Percentiles rank a stretch among this genome's conserved stretches.
Evolutionary conservation across 2,797 vertebrate species (phyloP).

Genomic region (Amblyraja radiata): DNA sequence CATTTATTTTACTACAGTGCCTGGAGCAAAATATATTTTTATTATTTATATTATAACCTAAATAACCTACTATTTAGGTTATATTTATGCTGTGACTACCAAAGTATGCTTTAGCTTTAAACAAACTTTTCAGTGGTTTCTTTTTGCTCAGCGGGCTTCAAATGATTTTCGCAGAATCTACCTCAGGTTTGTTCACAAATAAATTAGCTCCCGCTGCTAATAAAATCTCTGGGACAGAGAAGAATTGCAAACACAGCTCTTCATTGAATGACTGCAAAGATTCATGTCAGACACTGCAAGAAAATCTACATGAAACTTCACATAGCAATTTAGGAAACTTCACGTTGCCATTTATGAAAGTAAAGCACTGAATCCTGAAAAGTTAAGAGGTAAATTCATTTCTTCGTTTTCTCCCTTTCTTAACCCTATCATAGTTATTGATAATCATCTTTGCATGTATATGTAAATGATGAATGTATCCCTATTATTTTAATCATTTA

Average conservation of each 20-base stretch:
- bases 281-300: background rate
- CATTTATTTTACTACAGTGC: conserved; percentile 14
- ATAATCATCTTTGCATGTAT: background rate
- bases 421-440: background rate
- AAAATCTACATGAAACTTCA: background rate
- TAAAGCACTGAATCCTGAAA: background rate
- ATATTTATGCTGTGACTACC: too few species aligned
- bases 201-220: conserved; percentile 7
- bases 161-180: background rate
- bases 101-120: conserved; percentile 16
- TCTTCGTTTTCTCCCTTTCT: background rate
- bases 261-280: conserved; percentile 13
- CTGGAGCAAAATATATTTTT: too few species aligned
- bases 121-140: conserved; percentile 3
- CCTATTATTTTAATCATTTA: background rate
- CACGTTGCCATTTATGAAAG: background rate
- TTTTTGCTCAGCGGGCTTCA: background rate
- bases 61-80: background rate
- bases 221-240: conserved; percentile 9
- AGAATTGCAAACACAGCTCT: background rate
- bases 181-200: background rate
- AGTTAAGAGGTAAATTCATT: background rate
- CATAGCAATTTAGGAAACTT: background rate
- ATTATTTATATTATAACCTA: too few species aligned
- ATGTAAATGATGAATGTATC: background rate